Evolutionary conservation across 2,888 invertebrate species (phyloP), one percentile per base, ranked within the genome.

Genomic region (Netelia fuscicornis): DNA sequence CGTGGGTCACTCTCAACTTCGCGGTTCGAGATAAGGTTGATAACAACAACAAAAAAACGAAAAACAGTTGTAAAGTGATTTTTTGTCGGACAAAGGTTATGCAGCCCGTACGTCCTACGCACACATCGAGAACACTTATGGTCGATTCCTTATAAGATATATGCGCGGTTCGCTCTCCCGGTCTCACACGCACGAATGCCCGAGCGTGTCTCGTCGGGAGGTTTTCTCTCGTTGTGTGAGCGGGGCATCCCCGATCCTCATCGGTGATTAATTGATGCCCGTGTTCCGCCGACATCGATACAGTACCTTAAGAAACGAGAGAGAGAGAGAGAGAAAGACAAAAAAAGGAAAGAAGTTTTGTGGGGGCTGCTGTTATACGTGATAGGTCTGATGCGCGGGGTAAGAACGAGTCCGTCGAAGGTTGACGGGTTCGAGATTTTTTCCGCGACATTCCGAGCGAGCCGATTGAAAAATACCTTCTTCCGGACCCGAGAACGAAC

Each of bases 221-320:
- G 76, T 75, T 85, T 78, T 78, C 65, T 76, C 37, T 37, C 52
- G 76, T 54, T 52, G 86, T 86, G 83, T 86, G 81, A 86, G 85
- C 89, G 88, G 84, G 89, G 89, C 86, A 90, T 89, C 89, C 90
- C 89, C 90, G 90, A 91, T 91, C 88, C 65, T 89, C 88, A 88
- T 89, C 88, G 87, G 89, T 93, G 92, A 93, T 93, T 93, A 93
- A 93, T 93, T 91, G 91, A 88, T 90, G 89, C 88, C 87, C 89
- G 89, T 90, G 86, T 85, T 86, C 71, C 84, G 76, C 81, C 83
- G 87, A 87, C 87, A 87, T 87, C 87, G 87, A 87, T 87, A 87
- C 84, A 87, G 72, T 23, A 25, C 74, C 62, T 6, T 20, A 62
- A 75, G 78, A 60, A 67, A 72, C 70, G 79, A 37, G 67, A 60